Evolutionary conservation across 1,140 invertebrate species (phyloP).

Genomic region (Homalodisca vitripennis): DNA sequence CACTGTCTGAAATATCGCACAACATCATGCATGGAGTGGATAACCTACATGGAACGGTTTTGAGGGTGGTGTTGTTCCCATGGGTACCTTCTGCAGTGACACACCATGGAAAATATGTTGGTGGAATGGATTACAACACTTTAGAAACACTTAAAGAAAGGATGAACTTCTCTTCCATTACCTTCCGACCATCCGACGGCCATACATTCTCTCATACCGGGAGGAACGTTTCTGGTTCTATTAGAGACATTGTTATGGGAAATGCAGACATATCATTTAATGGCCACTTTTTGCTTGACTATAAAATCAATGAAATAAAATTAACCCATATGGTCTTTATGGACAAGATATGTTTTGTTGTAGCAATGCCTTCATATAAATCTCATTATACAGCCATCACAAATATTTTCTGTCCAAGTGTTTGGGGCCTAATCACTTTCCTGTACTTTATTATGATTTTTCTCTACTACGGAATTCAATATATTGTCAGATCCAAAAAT

Average conservation of each 20-base stretch:
- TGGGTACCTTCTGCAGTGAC: background rate
- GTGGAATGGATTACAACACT: background rate
- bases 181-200: background rate
- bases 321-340: background rate
- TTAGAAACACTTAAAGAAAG: background rate
- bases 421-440: background rate
- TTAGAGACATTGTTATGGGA: background rate
- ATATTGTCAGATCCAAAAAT: background rate
- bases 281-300: background rate
- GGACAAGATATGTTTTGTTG: conserved; percentile 16
- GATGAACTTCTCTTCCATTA: conserved; percentile 1
- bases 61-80: background rate
- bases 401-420: background rate
- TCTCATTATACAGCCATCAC: background rate
- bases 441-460: background rate
- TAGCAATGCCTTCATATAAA: background rate
- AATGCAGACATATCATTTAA: conserved; percentile 16
- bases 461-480: background rate
- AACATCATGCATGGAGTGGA: conserved; percentile 3
- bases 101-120: background rate
- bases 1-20: background rate
- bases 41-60: background rate
- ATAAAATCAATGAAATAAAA: background rate
- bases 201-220: background rate
- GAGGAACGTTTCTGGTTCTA: background rate